phyloP scores from a whole-genome alignment of 2,888 invertebrate genomes.

The Ypsolopha sequella region DNA sequence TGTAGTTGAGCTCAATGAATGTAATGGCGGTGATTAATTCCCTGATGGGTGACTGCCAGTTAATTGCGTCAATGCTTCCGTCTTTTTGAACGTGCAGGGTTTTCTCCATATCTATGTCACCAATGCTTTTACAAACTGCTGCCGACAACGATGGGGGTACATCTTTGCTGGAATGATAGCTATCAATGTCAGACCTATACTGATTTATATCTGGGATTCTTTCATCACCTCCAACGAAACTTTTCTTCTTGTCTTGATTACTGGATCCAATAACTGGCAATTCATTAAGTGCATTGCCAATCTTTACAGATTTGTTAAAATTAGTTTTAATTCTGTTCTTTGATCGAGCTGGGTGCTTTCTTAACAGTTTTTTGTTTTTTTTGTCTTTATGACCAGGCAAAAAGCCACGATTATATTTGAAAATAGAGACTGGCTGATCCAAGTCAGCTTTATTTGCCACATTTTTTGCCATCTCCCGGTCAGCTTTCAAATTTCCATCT shows the following conservation, averaged over 20 bases:
- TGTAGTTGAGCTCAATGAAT: conserved; percentile 49
- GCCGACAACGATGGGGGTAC: conserved; percentile 31
- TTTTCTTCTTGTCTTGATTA: conserved; percentile 34
- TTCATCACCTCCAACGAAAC: conserved; percentile 46
- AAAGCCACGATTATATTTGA: conserved; percentile 44
- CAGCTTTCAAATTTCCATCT: conserved; percentile 22
- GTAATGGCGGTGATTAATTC: conserved; percentile 40
- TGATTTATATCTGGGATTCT: conserved; percentile 46
- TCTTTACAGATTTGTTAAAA: conserved; percentile 47
- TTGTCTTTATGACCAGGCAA: conserved; percentile 24
- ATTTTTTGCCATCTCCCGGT: conserved; percentile 33
- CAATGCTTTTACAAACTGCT: background rate
- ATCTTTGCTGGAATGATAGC: conserved; percentile 12
- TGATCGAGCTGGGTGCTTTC: background rate
- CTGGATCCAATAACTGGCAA: conserved; percentile 31
- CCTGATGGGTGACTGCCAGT: conserved; percentile 42
- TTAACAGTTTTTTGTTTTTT: conserved; percentile 11
- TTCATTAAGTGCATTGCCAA: conserved; percentile 56
- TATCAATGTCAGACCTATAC: conserved; percentile 40
- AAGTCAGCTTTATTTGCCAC: conserved; percentile 31
- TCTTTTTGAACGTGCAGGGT: conserved; percentile 46
- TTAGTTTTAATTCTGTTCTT: conserved; percentile 7
- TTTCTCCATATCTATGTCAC: conserved; percentile 30
- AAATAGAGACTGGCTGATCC: conserved; percentile 29
- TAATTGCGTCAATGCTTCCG: conserved; percentile 42